Evolutionary conservation across 2,797 vertebrate species (phyloP), one percentile per base, ranked within the genome.

Genomic region (Pogoniulus pusillus): DNA sequence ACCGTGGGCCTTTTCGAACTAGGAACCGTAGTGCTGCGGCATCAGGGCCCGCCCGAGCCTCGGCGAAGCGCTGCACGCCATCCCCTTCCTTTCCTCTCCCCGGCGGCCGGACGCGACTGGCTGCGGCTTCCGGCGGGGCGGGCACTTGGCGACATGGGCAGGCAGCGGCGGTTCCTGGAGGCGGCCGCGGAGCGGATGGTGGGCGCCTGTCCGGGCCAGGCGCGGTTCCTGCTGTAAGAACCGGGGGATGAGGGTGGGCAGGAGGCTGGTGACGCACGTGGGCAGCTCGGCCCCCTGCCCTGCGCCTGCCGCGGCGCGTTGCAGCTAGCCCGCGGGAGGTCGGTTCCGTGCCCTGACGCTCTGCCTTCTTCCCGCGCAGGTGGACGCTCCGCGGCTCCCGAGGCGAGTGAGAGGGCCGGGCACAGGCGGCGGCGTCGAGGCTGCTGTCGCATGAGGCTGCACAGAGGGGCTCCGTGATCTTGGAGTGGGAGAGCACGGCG

Each of bases 171-270:
- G 35, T 96, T 96, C 34, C 78, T 96, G 14, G 76, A 79, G 81
- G 83, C 16, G 35, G 97, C 97, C 8, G 97, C 97, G 17, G 72
- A 93, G 53, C 55, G 27, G 16, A 82, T 97, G 16, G 47, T 9
- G 29, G 47, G 7, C 27, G 0, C 17, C 20, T 81, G 97, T 59
- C 97, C 97, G 17, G 96, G 94, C 4, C 89, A 97, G 75, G 96
- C 97, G 24, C 97, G 97, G 4, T 97, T 97, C 75, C 92, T 97
- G 41, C 92, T 97, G 97, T 98, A 93, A 97, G 97, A 32, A 23
- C 32, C 5, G 32, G 34, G 11, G 26, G 66, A 14, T 4, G 53
- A 72, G 47, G 20, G 5, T 10, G 19, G 57, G 79, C 60, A 24
- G 2, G 43, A 2, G 8, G 7, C 19, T 14, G 41, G 10, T 64